phyloP scores from a whole-genome alignment of 1,140 invertebrate species.

The Drosophila melanogaster region DNA sequence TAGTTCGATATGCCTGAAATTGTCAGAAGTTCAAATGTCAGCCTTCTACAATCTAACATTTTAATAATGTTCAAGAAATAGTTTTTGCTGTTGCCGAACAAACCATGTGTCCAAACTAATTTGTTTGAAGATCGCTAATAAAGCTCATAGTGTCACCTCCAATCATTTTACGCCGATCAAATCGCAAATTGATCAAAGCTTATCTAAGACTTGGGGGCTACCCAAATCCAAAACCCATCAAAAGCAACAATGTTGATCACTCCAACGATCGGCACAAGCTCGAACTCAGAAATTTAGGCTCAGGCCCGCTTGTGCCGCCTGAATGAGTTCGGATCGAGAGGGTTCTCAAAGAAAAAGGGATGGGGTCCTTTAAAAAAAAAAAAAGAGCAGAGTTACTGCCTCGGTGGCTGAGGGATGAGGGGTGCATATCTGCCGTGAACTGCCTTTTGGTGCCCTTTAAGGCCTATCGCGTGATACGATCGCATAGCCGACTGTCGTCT shows the following conservation, averaged over 20 bases:
- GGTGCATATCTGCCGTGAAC: conserved; percentile 9
- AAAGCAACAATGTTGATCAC: conserved; percentile 18
- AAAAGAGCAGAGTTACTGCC: not conserved
- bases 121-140: not conserved
- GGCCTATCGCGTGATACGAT: conserved; percentile 79
- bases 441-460: conserved; percentile 61
- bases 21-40: conserved; percentile 16
- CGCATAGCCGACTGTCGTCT: conserved; percentile 76
- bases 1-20: conserved; percentile 12
- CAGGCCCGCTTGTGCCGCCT: conserved; percentile 49
- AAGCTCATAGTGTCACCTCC: not conserved
- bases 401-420: not conserved
- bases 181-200: conserved; percentile 22
- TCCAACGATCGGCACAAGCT: conserved; percentile 24
- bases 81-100: no score
- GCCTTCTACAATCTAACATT: no score
- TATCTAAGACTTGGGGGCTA: conserved; percentile 1
- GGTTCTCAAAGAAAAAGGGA: not conserved
- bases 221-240: conserved; percentile 10
- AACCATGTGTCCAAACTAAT: not conserved
- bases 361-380: not conserved
- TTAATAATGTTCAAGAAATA: no score
- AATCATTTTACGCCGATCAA: no score
- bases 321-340: conserved; percentile 32
- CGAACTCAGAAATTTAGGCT: conserved; percentile 12